Base-by-base conservation (phyloP, 2,888 invertebrate genomes). In the Nephrocerus scutellatus region DNA sequence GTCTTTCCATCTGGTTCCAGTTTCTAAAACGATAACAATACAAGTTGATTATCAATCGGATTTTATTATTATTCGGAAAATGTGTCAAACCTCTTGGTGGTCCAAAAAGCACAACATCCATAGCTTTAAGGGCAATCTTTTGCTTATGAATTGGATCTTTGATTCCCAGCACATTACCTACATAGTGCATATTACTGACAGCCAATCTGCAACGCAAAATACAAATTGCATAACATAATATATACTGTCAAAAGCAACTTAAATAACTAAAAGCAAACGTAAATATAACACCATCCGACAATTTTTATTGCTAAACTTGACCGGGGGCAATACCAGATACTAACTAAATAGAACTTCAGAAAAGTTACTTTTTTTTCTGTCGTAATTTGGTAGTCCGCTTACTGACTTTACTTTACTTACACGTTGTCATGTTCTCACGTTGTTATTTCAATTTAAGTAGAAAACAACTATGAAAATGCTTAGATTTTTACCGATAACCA, bases 141-240 rank as follows among this genome's bases (percentile, higher is more conserved):
- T 97, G 95, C 61, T 92, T 91, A 72, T 98, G 95, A 56, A 97
- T 96, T 15, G 91, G 90, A 72, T 97, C 96, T 72, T 93, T 95
- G 58, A 98, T 92, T 36, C 95, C 95, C 52, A 98, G 75, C 36
- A 85, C 80, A 60, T 80, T 82, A 65, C 80, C 80, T 47, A 95
- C 72, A 71, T 84, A 95, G 62, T 89, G 86, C 77, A 85, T 84
- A 70, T 92, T 92, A 74, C 88, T 91, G 28, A 89, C 88, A 38
- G 98, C 97, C 72, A 98, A 72, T 70, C 96, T 96, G 64, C 29
- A 59, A 55, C 37, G 28, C 42, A 44, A 32, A 21, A 29, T n/a
- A n/a, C n/a, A n/a, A n/a, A n/a, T n/a, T n/a, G n/a, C n/a, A n/a
- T n/a, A n/a, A n/a, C n/a, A 25, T 37, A 24, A 35, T 24, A 13